Evolutionary conservation across 2,888 invertebrate species (phyloP), one percentile per base, ranked within the genome.

Genomic region (Achlya flavicornis): DNA sequence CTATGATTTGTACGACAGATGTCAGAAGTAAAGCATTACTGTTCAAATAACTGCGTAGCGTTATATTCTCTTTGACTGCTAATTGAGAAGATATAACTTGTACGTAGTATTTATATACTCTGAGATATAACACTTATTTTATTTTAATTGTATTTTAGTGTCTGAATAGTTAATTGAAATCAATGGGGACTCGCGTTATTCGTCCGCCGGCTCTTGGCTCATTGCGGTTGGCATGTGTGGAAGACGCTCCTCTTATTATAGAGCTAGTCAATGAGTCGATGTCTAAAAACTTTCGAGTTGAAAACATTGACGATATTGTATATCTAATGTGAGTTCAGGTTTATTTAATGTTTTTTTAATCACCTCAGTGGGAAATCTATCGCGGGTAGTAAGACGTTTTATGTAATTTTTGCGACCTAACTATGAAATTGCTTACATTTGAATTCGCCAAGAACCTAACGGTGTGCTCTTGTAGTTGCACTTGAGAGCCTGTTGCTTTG

Each of bases 251-350:
- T 1, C 35, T 33, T 3, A 77, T 93, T 48, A 66, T 85, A 66
- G 72, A 76, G 0, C 71, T 93, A 16, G 62, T 90, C 14, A 87
- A 78, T 32, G 87, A 89, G 43, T 77, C 89, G 0, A 87, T 91
- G 84, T 71, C 84, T 0, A 66, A 76, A 65, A 89, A 79, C 64
- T 93, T 93, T 66, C 83, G 90, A 33, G 74, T 90, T n/a, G 57
- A 69, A 1, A 66, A 71, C 0, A n/a, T 63, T 1, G 58, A 70
- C 16, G 86, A 89, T 66, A 66, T 92, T 11, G 69, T 70, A 1
- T 80, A 84, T 64, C 80, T 92, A 60, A 87, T 93, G 93, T 93
- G 64, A 87, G 89, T 74, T 62, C 11, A 41, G 4, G 7, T n/a
- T n/a, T n/a, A 33, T 4, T 4, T 4, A 33, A 5, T 11, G 3